Evolutionary conservation across 2,113 vertebrate genomes (phyloP).

Genomic region (Pseudorectes ferrugineus): DNA sequence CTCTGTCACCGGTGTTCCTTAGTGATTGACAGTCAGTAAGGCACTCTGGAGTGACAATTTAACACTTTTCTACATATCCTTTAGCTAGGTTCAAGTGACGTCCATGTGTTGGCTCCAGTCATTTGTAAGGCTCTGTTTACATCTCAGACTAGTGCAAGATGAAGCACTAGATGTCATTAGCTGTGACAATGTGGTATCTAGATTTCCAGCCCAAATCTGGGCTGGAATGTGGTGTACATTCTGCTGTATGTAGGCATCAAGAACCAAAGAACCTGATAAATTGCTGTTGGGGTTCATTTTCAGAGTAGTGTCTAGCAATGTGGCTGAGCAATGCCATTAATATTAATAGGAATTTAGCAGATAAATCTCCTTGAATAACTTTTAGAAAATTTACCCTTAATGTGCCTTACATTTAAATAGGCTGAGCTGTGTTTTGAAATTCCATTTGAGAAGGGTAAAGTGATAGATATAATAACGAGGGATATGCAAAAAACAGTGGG

Average conservation of each 20-base stretch:
- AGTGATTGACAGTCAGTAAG: not conserved
- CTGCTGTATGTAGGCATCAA: not conserved
- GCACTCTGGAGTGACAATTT: not conserved
- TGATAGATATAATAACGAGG: not conserved
- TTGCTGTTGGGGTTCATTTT: not conserved
- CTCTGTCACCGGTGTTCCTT: not conserved
- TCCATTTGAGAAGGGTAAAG: conserved; percentile 23
- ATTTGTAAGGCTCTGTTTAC: not conserved
- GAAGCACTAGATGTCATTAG: not conserved
- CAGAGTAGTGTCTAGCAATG: not conserved
- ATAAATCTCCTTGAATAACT: conserved; percentile 50
- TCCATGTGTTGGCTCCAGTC: not conserved
- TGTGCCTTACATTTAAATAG: conserved; percentile 38
- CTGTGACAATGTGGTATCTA: not conserved
- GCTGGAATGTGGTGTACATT: not conserved
- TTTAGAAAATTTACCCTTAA: conserved; percentile 31
- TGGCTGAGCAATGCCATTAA: conserved; percentile 2
- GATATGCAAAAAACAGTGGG: conserved; percentile 10
- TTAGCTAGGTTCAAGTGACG: not conserved
- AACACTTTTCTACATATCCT: not conserved
- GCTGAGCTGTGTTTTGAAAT: conserved; percentile 38
- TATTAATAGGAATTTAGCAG: conserved; percentile 36
- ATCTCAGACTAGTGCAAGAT: not conserved
- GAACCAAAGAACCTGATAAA: not conserved
- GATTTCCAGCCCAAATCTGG: not conserved